Evolutionary conservation across 2,797 vertebrate species (phyloP).

Genomic region (Rhadinocentrus ornatus): DNA sequence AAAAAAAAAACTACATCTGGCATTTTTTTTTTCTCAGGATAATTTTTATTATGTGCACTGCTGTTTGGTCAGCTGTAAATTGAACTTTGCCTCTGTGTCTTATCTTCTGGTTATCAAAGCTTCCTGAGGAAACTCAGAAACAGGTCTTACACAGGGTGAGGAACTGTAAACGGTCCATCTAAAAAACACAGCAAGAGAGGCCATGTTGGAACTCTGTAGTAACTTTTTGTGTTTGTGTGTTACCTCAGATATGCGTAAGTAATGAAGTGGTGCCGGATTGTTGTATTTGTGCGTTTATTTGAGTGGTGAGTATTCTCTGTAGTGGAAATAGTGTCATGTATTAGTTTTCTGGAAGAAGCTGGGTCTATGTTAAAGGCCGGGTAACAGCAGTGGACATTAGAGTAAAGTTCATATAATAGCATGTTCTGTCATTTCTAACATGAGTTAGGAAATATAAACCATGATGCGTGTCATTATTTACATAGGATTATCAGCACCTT

Average conservation of each 20-base stretch:
- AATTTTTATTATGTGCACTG: neutral
- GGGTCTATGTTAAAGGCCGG: constrained; percentile 1
- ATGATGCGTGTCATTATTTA: too few species aligned
- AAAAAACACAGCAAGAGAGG: constrained; percentile 1
- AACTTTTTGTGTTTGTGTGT: neutral
- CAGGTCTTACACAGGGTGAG: constrained; percentile 9
- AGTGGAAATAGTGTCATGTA: neutral
- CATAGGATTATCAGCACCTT: neutral
- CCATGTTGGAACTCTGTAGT: neutral
- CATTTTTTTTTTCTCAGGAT: neutral
- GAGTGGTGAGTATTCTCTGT: constrained; percentile 44
- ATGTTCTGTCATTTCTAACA: neutral
- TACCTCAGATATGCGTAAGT: neutral
- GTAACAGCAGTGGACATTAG: neutral
- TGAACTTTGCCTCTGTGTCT: constrained; percentile 22
- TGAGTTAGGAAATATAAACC: neutral
- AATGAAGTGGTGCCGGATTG: neutral
- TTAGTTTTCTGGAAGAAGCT: neutral
- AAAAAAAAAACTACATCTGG: neutral
- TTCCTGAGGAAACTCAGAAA: constrained; percentile 53
- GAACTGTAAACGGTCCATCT: constrained; percentile 17
- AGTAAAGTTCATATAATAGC: neutral
- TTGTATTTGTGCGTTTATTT: neutral
- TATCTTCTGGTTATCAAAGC: constrained; percentile 32
- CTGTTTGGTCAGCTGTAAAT: neutral